A percentile compares a stretch with the other conserved stretches of the same genome.
Conservation (phyloP, 2,797 vertebrate species). For the Ispidina picta region DNA sequence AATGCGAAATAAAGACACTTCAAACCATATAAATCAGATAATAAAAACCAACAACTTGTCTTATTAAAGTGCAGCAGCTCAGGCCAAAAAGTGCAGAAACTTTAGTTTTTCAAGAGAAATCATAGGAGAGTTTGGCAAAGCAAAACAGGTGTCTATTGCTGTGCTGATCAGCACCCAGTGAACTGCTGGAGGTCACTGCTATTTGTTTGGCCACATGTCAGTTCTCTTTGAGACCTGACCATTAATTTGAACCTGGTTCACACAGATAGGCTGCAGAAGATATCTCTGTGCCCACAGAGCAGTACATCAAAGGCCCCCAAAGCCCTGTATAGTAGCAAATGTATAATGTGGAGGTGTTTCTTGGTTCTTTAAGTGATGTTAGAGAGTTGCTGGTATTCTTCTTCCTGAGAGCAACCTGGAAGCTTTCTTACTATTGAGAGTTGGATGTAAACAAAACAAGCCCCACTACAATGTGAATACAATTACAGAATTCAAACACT, state of each 20-base stretch:
- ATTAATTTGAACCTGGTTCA: slow-evolving; percentile 8
- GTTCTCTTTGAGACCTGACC: slow-evolving; percentile 27
- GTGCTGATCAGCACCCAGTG: background rate
- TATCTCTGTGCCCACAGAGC: background rate
- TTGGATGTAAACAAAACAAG: background rate
- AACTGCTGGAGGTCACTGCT: slow-evolving; percentile 34
- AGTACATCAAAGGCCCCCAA: background rate
- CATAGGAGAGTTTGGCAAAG: background rate
- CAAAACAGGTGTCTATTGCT: background rate
- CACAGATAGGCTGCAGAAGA: slow-evolving; percentile 31
- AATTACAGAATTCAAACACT: background rate
- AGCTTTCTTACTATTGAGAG: background rate
- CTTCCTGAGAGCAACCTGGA: background rate
- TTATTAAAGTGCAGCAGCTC: background rate
- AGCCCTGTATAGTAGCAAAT: background rate
- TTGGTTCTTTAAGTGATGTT: background rate
- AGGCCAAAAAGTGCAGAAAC: background rate
- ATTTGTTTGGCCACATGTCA: slow-evolving; percentile 1
- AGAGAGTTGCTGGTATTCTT: background rate
- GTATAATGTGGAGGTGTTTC: background rate
- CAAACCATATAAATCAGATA: background rate
- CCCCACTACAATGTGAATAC: background rate
- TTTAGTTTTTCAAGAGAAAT: background rate
- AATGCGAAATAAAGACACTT: background rate
- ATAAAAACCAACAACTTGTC: background rate